Evolutionary conservation across 2,113 vertebrate genomes (phyloP), one percentile per base, ranked within the genome.

Genomic region (Misgurnus mizolepis): DNA sequence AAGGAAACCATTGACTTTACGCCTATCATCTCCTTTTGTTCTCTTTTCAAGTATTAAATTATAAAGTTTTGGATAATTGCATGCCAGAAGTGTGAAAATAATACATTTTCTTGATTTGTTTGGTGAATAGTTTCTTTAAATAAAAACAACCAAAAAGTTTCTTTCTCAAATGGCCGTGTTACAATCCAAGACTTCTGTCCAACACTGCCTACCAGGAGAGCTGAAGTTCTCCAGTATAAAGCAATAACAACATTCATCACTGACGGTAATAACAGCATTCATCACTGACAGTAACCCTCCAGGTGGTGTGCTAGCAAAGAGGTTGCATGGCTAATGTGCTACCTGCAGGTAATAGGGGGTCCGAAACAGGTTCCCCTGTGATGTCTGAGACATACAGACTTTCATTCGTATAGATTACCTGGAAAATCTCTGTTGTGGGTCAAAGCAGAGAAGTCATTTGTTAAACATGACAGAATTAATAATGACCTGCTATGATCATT

Each of bases 171-270:
- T 7, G 8, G 53, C 34, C 39, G 27, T n/a, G 14, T 61, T 27
- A 34, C n/a, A 62, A 1, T 10, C 11, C 4, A 7, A 75, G 47
- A 27, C 56, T 61, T 60, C 6, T 1, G 47, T 47, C 60, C 56
- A 15, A 61, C 40, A 43, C 4, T 12, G 17, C 40, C 27, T 15
- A 47, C 72, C 41, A 27, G 40, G 14, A 39, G 49, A 70, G 49
- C 27, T n/a, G 4, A 5, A 74, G 40, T 58, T 72, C 39, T 9
- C 17, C 34, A 27, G 56, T 41, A 74, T 61, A 62, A 75, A 15
- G 65, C 67, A 58, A 67, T 67, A 67, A 58, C 40, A 79, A 27
- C 64, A 53, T 67, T 68, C 76, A 67, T 79, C 65, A 69, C 41
- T 62, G 56, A 53, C 8, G 39, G 50, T 66, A 56, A 66, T 67